These are phyloP conservation scores for Plecturocebus donacophilus DNA, from an alignment of 2,113 vertebrate genomes.

Conservation along the genomic window DNA sequence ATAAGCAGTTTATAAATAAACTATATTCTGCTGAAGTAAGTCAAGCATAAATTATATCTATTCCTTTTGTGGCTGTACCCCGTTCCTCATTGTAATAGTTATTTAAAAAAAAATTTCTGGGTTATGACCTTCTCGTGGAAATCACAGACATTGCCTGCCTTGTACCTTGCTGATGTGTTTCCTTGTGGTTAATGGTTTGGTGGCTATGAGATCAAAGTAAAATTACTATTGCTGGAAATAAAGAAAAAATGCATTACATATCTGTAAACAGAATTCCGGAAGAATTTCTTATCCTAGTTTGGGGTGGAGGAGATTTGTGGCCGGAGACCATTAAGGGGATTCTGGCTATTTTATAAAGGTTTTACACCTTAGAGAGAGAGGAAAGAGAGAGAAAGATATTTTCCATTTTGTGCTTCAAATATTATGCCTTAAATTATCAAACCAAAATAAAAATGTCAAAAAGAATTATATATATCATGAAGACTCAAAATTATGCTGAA, in stretches of 20 bases:
- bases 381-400: background rate
- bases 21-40: conserved; percentile 90
- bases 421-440: conserved; percentile 77
- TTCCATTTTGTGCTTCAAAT: conserved; percentile 72
- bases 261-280: conserved; percentile 82
- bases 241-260: conserved; percentile 71
- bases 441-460: conserved; percentile 72
- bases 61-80: conserved; percentile 85
- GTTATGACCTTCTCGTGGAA: conserved; percentile 88
- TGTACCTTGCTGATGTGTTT: conserved; percentile 84
- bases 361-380: conserved; percentile 26
- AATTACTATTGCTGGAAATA: conserved; percentile 82
- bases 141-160: conserved; percentile 83
- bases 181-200: conserved; percentile 83
- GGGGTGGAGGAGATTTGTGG: background rate
- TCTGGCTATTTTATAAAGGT: conserved; percentile 69
- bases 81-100: conserved; percentile 88
- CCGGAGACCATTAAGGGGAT: conserved; percentile 68
- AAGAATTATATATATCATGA: conserved; percentile 74
- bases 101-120: conserved; percentile 84
- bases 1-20: conserved; percentile 94
- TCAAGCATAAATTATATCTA: conserved; percentile 90
- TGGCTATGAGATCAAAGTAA: conserved; percentile 84
- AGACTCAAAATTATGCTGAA: conserved; percentile 44
- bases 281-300: conserved; percentile 72